Evolutionary conservation across 2,113 vertebrate species (phyloP).

Genomic region (Aptenodytes patagonicus): DNA sequence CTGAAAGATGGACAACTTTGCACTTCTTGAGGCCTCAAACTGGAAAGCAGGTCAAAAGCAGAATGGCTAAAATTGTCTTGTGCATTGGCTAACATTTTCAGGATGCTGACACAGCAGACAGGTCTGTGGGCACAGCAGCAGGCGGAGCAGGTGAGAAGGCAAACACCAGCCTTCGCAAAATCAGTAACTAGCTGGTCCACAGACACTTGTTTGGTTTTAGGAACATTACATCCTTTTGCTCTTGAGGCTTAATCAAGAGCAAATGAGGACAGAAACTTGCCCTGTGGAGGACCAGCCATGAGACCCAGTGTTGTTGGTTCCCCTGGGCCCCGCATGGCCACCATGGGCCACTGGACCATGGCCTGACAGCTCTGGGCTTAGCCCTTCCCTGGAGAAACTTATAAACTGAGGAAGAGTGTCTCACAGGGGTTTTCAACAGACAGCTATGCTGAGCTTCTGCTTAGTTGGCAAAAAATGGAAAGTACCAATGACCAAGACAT

Average conservation of each 20-base stretch:
- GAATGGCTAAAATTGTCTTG: not conserved
- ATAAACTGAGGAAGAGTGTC: not conserved
- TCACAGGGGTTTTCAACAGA: not conserved
- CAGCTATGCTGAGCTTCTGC: not conserved
- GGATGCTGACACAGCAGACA: not conserved
- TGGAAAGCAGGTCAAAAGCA: not conserved
- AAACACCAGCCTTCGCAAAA: not conserved
- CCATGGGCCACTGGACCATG: not conserved
- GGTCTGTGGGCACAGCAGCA: rapidly evolving
- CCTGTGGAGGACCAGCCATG: not conserved
- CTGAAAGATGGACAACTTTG: not conserved
- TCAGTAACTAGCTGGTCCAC: not conserved
- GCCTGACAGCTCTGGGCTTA: not conserved
- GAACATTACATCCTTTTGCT: not conserved
- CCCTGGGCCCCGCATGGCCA: rapidly evolving
- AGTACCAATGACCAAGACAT: not conserved
- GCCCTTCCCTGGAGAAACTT: not conserved
- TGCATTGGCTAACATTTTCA: not conserved
- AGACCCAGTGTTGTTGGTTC: not conserved
- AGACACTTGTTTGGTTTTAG: not conserved
- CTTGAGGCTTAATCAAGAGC: not conserved
- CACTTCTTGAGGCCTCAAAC: not conserved
- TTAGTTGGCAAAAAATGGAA: not conserved
- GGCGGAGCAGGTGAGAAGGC: not conserved
- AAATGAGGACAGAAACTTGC: not conserved